These are phyloP conservation scores for Ceratosolen fusciceps DNA, from an alignment of 1,140 invertebrate species.

Conservation along the genomic window DNA sequence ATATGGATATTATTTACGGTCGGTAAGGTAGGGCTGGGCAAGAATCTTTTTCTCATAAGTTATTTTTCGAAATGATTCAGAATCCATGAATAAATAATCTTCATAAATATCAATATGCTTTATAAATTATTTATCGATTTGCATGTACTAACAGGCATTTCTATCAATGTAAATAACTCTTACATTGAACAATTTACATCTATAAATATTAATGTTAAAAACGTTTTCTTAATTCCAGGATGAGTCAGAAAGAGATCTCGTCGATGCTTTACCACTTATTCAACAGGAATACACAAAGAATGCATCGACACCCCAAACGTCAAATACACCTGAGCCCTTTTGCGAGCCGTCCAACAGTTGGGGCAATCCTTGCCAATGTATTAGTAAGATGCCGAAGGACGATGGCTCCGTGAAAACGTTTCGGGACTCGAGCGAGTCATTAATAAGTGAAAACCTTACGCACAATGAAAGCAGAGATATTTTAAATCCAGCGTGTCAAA, in stretches of 20 bases:
- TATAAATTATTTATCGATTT: not conserved
- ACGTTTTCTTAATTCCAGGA: conserved; percentile 10
- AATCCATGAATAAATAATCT: not conserved
- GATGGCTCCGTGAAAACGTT: conserved; percentile 16
- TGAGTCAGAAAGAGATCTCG: conserved; percentile 36
- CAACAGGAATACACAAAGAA: conserved; percentile 26
- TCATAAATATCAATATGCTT: not conserved
- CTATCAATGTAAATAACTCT: not conserved
- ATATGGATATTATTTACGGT: not conserved
- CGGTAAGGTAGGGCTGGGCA: not conserved
- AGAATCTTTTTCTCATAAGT: not conserved
- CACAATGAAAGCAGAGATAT: conserved; percentile 4
- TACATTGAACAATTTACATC: not conserved
- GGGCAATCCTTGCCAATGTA: conserved; percentile 27
- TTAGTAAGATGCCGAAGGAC: not conserved
- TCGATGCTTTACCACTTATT: conserved; percentile 34
- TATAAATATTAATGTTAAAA: not conserved
- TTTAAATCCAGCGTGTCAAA: not conserved
- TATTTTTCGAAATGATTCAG: not conserved
- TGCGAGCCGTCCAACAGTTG: conserved; percentile 24
- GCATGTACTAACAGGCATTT: not conserved
- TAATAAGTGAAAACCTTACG: not conserved
- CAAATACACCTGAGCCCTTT: conserved; percentile 8
- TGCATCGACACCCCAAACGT: not conserved
- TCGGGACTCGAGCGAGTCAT: conserved; percentile 6